phyloP scores from a whole-genome alignment of 2,888 invertebrate genomes.

The Malthinus seriepunctatus region DNA sequence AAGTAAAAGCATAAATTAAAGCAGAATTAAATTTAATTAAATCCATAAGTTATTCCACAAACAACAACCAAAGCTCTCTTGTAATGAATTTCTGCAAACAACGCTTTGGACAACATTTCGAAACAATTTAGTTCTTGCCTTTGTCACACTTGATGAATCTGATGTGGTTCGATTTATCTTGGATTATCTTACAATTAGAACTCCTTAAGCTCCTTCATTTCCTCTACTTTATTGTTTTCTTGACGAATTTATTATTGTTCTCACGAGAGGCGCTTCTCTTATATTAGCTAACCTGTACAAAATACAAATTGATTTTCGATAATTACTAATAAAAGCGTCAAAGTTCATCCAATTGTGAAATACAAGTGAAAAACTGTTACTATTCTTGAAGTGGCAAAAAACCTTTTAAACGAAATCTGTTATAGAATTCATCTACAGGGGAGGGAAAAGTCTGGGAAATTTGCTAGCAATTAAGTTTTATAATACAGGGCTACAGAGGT shows the following conservation, averaged over 20 bases:
- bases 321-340: too few species aligned
- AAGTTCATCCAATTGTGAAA: too few species aligned
- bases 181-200: conserved; percentile 41
- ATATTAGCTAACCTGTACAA: background rate
- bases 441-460: too few species aligned
- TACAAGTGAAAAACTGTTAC: too few species aligned
- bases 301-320: too few species aligned
- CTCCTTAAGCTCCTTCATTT: conserved; percentile 31
- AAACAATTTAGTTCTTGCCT: conserved; percentile 45
- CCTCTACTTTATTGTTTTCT: conserved; percentile 22
- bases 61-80: conserved; percentile 31
- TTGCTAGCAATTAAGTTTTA: too few species aligned
- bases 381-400: too few species aligned
- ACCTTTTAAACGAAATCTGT: too few species aligned
- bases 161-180: conserved; percentile 43
- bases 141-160: conserved; percentile 45
- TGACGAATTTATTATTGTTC: conserved; percentile 19
- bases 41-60: conserved; percentile 37
- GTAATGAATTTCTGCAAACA: conserved; percentile 36
- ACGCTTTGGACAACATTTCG: conserved; percentile 38
- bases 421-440: too few species aligned
- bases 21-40: conserved; percentile 37
- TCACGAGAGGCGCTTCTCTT: background rate
- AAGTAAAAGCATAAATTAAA: conserved; percentile 32
- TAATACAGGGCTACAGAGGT: too few species aligned